Evolutionary conservation across 2,113 vertebrate species (phyloP).

Genomic region (Psammodynastes pulverulentus): DNA sequence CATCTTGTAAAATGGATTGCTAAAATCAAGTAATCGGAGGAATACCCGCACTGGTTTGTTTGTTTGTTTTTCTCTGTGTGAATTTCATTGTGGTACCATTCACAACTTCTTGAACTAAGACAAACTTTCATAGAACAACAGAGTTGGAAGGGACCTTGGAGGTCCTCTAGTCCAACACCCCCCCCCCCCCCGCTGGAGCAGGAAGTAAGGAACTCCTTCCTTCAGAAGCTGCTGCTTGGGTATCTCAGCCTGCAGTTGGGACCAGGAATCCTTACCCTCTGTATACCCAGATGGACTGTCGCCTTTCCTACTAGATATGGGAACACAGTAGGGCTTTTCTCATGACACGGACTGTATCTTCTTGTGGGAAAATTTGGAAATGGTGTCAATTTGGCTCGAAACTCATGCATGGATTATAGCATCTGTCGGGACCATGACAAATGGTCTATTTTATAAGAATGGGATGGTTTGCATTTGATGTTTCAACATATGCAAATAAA

Average conservation of each 20-base stretch:
- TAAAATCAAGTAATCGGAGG: not conserved
- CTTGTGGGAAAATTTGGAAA: not conserved
- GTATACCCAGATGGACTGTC: not conserved
- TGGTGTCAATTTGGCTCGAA: no score
- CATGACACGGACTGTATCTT: not conserved
- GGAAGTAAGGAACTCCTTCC: not conserved
- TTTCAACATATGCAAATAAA: not conserved
- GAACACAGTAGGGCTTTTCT: not conserved
- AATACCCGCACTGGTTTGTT: not conserved
- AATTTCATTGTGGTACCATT: not conserved
- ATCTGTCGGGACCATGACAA: no score
- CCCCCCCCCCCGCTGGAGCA: no score
- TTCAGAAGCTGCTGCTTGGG: not conserved
- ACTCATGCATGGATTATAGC: no score
- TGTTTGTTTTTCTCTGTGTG: not conserved
- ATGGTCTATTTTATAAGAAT: not conserved
- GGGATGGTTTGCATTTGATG: not conserved
- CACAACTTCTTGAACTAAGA: not conserved
- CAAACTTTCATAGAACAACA: no score
- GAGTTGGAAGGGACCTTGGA: no score
- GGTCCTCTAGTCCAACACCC: no score
- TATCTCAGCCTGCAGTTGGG: not conserved
- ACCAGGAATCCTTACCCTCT: rapidly evolving
- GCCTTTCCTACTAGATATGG: not conserved
- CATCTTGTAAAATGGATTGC: not conserved